Evolutionary conservation across 2,797 vertebrate genomes (phyloP).

Genomic region (Sciaenops ocellatus): DNA sequence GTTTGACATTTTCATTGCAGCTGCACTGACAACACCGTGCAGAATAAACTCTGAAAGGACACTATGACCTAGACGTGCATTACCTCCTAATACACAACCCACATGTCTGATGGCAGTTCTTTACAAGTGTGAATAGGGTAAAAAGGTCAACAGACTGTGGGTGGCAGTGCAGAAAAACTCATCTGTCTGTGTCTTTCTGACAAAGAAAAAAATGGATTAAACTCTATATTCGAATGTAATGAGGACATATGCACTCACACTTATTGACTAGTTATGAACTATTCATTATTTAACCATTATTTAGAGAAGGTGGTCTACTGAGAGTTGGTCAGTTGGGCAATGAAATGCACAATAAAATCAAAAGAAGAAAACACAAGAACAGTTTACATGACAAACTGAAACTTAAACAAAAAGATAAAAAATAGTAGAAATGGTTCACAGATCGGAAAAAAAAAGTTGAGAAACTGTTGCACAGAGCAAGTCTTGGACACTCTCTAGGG

Average conservation of each 20-base stretch:
- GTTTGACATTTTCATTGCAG: slow-evolving; percentile 36
- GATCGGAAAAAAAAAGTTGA: neutral
- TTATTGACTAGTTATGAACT: neutral
- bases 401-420: neutral
- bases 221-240: neutral
- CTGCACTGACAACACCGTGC: neutral
- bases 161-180: neutral
- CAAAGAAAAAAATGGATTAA: neutral
- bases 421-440: neutral
- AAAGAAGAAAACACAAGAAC: too few relatives aligned
- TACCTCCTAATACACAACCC: neutral
- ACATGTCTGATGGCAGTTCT: slow-evolving; percentile 1
- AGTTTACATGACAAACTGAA: neutral
- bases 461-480: neutral
- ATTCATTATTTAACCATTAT: too few relatives aligned
- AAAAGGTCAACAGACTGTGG: slow-evolving; percentile 29
- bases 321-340: too few relatives aligned
- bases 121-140: neutral
- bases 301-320: too few relatives aligned
- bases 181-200: neutral
- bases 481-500: neutral
- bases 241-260: neutral
- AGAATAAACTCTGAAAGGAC: slow-evolving; percentile 20
- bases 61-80: slow-evolving; percentile 6
- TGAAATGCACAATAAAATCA: too few relatives aligned